These are phyloP conservation scores for Daubentonia madagascariensis DNA, from an alignment of 2,113 vertebrate species.

Conservation along the genomic window DNA sequence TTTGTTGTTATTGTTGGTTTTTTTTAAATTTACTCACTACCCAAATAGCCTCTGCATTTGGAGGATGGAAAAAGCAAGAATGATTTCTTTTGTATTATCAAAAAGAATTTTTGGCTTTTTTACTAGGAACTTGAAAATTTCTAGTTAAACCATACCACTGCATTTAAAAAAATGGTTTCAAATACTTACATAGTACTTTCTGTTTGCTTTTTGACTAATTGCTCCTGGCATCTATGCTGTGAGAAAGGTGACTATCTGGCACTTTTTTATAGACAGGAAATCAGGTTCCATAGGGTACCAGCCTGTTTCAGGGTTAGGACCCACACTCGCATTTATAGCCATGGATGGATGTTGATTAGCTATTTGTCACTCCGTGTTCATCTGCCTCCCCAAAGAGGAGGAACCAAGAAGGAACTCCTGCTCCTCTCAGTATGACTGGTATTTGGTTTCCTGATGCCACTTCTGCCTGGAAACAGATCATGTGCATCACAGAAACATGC, in stretches of 20 bases:
- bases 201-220: background rate
- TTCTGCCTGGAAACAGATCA: background rate
- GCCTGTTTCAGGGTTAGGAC: background rate
- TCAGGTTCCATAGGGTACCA: background rate
- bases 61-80: background rate
- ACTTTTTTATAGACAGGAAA: background rate
- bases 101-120: background rate
- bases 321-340: background rate
- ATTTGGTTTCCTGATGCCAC: background rate
- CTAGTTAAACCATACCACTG: background rate
- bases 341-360: background rate
- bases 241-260: background rate
- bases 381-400: background rate
- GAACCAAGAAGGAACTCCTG: background rate
- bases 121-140: background rate
- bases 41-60: background rate
- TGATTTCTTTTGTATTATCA: background rate
- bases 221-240: background rate
- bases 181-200: conserved; percentile 6
- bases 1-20: no score
- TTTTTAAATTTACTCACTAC: background rate
- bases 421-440: background rate
- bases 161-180: background rate
- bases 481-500: background rate
- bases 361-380: background rate